These are phyloP conservation scores for Andinoacara biseriatus DNA, from an alignment of 2,113 vertebrate genomes.

Conservation along the genomic window DNA sequence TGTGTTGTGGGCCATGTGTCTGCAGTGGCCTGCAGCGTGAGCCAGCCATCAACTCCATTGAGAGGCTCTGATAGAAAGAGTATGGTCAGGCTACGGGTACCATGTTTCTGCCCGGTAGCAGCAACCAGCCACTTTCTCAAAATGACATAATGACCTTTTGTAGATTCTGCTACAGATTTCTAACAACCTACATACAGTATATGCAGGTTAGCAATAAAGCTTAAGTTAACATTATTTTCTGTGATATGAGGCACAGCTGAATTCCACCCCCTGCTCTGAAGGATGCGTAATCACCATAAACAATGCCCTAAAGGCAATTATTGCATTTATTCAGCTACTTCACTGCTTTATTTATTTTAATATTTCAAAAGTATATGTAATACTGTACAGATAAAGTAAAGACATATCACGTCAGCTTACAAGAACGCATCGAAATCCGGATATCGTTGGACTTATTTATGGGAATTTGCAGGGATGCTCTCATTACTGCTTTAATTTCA, in stretches of 20 bases:
- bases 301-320: slow-evolving; percentile 53
- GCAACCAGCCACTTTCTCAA: slow-evolving; percentile 35
- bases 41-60: slow-evolving; percentile 55
- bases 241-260: slow-evolving; percentile 45
- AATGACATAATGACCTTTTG: slow-evolving; percentile 48
- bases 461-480: background rate
- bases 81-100: slow-evolving; percentile 33
- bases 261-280: slow-evolving; percentile 39
- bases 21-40: slow-evolving; percentile 62
- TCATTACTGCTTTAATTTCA: background rate
- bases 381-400: background rate
- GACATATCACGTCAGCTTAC: background rate
- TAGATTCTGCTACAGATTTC: slow-evolving; percentile 37
- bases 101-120: slow-evolving; percentile 50
- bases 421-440: background rate
- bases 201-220: slow-evolving; percentile 36
- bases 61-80: slow-evolving; percentile 48
- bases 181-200: slow-evolving; percentile 32
- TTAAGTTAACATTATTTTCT: slow-evolving; percentile 42
- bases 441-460: slow-evolving; percentile 10
- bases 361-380: slow-evolving; percentile 18
- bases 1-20: slow-evolving; percentile 59
- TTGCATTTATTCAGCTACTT: slow-evolving; percentile 15
- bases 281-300: slow-evolving; percentile 63
- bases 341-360: background rate